Conservation (phyloP, 2,797 vertebrate genomes). For the Eulemur mongoz region DNA sequence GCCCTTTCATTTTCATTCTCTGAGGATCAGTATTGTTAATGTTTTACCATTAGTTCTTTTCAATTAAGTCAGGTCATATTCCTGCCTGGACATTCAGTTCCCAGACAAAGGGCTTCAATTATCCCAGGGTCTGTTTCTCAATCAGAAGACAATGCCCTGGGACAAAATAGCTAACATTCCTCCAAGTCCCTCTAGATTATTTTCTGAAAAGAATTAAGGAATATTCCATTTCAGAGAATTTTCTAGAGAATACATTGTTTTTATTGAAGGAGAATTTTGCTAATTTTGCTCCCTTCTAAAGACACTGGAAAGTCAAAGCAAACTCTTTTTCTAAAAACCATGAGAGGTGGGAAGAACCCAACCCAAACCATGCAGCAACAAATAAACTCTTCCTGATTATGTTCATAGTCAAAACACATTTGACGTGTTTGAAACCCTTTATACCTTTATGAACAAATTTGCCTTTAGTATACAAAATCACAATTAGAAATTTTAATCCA, state of each 20-base stretch:
- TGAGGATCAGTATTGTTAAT: slow-evolving; percentile 41
- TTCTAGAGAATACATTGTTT: neutral
- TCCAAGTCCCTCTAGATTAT: slow-evolving; percentile 36
- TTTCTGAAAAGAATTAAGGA: slow-evolving; percentile 54
- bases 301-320: neutral
- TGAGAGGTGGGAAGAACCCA: neutral
- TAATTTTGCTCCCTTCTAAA: slow-evolving; percentile 11
- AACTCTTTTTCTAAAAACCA: neutral
- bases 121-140: slow-evolving; percentile 60
- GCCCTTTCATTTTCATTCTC: slow-evolving; percentile 43
- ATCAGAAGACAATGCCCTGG: slow-evolving; percentile 59
- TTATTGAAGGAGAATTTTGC: neutral
- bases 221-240: neutral
- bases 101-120: slow-evolving; percentile 67
- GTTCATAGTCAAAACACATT: neutral
- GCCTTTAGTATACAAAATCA: slow-evolving; percentile 37
- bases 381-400: neutral
- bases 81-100: slow-evolving; percentile 50
- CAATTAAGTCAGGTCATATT: slow-evolving; percentile 58
- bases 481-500: neutral
- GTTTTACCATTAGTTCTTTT: slow-evolving; percentile 64
- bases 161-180: slow-evolving; percentile 44
- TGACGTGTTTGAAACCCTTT: neutral
- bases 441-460: neutral
- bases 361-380: neutral